A percentile compares a stretch with the other conserved stretches of the same genome.
phyloP scores from a whole-genome alignment of 2,113 vertebrate genomes.

The Psettodes erumei region DNA sequence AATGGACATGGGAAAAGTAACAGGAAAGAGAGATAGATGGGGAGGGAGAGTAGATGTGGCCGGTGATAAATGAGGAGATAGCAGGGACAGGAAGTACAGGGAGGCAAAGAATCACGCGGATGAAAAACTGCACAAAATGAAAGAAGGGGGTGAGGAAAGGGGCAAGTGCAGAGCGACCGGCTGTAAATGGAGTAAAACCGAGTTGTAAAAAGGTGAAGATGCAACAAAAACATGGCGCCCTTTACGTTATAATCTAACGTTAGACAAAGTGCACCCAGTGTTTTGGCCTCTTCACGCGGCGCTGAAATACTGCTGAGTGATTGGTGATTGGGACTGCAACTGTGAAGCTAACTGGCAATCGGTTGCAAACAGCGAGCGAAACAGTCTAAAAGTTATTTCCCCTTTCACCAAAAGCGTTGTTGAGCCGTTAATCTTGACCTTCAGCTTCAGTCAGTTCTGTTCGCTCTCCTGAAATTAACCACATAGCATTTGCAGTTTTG shows the following conservation, averaged over 20 bases:
- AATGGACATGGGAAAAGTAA: constrained; percentile 33
- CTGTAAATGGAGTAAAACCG: too few species aligned
- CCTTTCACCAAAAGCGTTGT: too few species aligned
- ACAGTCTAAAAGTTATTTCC: not conserved
- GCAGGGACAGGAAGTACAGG: not conserved
- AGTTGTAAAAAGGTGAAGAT: not conserved
- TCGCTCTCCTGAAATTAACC: not conserved
- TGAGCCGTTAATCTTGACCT: not conserved
- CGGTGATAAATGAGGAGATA: constrained; percentile 42
- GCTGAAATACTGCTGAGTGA: too few species aligned
- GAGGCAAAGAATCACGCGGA: constrained; percentile 32
- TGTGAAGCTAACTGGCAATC: too few species aligned
- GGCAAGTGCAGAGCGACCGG: not conserved
- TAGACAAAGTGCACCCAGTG: not conserved
- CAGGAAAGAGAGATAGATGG: constrained; percentile 17
- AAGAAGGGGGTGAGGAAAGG: constrained; percentile 16
- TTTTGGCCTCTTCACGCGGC: not conserved
- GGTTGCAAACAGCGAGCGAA: too few species aligned
- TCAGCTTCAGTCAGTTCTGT: not conserved
- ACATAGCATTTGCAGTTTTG: not conserved
- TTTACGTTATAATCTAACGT: not conserved
- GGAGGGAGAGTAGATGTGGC: constrained; percentile 26
- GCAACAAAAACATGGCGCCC: not conserved
- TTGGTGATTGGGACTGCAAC: too few species aligned
- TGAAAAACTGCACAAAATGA: constrained; percentile 19